Conservation (phyloP, 2,888 invertebrate species). For the Phalangium opilio region DNA sequence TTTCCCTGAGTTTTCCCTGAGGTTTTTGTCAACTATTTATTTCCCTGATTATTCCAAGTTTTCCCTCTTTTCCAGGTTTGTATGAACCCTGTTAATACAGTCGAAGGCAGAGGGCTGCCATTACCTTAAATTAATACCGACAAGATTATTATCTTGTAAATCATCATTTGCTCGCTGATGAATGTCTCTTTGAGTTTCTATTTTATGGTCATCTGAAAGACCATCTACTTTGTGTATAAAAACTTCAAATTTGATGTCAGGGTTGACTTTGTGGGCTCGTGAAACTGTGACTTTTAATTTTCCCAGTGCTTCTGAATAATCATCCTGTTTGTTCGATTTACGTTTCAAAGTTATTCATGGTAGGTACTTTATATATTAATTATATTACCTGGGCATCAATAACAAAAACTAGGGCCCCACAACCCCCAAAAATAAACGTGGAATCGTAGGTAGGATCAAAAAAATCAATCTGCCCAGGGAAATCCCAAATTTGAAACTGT, state of each 20-base stretch:
- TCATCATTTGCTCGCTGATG: slow-evolving; percentile 93
- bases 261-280: slow-evolving; percentile 88
- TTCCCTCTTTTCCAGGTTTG: too few species aligned
- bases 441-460: slow-evolving; percentile 92
- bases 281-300: slow-evolving; percentile 85
- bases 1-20: too few species aligned
- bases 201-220: slow-evolving; percentile 94
- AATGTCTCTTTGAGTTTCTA: slow-evolving; percentile 96
- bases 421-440: slow-evolving; percentile 89
- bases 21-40: too few species aligned
- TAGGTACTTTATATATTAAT: neutral
- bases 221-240: slow-evolving; percentile 99
- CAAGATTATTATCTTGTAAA: slow-evolving; percentile 41
- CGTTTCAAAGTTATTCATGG: neutral
- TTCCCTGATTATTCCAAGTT: too few species aligned
- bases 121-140: slow-evolving; percentile 1
- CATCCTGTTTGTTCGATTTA: slow-evolving; percentile 49
- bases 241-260: slow-evolving; percentile 87
- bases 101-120: too few species aligned
- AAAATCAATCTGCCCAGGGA: slow-evolving; percentile 97
- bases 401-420: slow-evolving; percentile 95
- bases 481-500: slow-evolving; percentile 99
- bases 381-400: slow-evolving; percentile 58
- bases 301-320: slow-evolving; percentile 87
- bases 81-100: too few species aligned